Evolutionary conservation across 2,113 vertebrate species (phyloP), one percentile per base, ranked within the genome.

Genomic region (Nipponia nippon): DNA sequence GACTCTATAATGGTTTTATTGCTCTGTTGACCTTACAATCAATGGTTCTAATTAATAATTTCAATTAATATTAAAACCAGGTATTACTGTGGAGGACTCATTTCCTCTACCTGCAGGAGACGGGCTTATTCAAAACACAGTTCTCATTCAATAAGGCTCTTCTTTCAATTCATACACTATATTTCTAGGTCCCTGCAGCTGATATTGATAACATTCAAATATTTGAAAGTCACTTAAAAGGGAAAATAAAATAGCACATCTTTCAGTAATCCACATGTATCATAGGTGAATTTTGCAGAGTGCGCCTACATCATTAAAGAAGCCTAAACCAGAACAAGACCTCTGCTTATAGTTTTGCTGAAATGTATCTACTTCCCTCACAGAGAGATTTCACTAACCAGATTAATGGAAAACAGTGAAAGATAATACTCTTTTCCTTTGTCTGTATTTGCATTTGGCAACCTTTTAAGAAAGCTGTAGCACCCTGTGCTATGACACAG

Each of bases 31-130:
- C 90, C 94, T 95, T 91, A 72, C 50, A 83, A 86, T 91, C 1
- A 0, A 76, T 97, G 2, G 3, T 66, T 80, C 70, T 91, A 92
- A 95, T 95, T 95, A 95, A 89, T 89, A 83, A 91, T 80, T 94
- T 81, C 93, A 91, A 93, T 89, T 94, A 89, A 76, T 75, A 91
- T 93, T 94, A 95, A 95, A 96, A 19, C n/a, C 78, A 92, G 73
- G 56, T 95, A 89, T 66, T 79, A 90, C 70, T 79, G 81, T 17
- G 8, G 79, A 93, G 44, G 36, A 87, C 20, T 91, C 13, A 85
- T 91, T 93, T 95, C 83, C 83, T 89, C 17, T 83, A 76, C 63
- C 81, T 67, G 59, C 71, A 83, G 46, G 26, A 91, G 47, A 52
- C 2, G 5, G 36, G 25, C 25, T 96, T 82, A 86, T 44, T 91